Evolutionary conservation across 2,113 vertebrate genomes (phyloP).

Genomic region (Malurus alboscapulatus): DNA sequence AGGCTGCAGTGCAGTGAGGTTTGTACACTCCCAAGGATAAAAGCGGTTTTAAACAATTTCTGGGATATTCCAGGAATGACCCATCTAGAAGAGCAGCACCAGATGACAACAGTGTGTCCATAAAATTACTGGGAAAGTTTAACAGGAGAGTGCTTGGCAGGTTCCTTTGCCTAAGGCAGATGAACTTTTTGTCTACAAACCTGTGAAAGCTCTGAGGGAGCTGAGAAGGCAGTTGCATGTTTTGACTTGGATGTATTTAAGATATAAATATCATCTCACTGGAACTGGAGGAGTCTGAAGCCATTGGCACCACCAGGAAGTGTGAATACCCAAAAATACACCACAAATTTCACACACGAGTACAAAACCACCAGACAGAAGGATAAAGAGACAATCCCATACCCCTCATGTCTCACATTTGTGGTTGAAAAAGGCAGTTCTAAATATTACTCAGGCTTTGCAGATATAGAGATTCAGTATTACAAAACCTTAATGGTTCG

Average conservation of each 20-base stretch:
- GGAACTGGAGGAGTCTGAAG: neutral
- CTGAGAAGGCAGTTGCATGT: neutral
- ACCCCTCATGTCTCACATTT: neutral
- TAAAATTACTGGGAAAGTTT: neutral
- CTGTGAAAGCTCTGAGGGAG: slow-evolving; percentile 12
- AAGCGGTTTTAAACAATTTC: neutral
- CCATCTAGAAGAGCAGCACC: neutral
- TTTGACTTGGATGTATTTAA: neutral
- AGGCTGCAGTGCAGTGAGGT: neutral
- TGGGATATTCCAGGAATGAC: neutral
- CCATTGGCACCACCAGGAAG: neutral
- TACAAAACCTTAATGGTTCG: neutral
- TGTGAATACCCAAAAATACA: neutral
- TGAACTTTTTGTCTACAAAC: slow-evolving; percentile 14
- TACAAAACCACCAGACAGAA: neutral
- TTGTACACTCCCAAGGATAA: neutral
- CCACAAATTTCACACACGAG: neutral
- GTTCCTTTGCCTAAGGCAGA: neutral
- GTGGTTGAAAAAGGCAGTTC: neutral
- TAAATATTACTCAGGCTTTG: neutral
- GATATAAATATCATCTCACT: neutral
- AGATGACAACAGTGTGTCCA: neutral
- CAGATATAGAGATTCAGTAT: neutral
- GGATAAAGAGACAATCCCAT: neutral
- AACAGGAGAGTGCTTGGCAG: neutral